A percentile compares a stretch with the other conserved stretches of the same genome.
phyloP scores from a whole-genome alignment of 2,888 invertebrate genomes.

The Drosophila infuscata region DNA sequence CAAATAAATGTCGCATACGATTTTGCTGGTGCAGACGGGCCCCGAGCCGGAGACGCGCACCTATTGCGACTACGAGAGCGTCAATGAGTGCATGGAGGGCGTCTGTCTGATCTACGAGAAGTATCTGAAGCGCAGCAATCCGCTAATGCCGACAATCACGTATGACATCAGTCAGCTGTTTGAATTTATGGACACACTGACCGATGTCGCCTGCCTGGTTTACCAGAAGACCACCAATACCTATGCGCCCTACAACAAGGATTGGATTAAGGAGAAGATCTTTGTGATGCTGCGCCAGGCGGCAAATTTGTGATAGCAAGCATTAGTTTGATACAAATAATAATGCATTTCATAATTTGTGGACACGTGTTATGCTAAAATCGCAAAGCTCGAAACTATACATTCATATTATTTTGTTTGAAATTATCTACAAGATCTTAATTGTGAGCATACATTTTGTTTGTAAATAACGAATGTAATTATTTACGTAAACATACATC shows the following conservation, averaged over 20 bases:
- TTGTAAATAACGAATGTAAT: not conserved
- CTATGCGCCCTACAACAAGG: conserved; percentile 99
- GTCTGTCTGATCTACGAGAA: conserved; percentile 99
- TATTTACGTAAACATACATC: not conserved
- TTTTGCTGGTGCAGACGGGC: conserved; percentile 97
- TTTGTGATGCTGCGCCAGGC: conserved; percentile 91
- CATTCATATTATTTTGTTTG: not conserved
- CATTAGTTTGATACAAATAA: not conserved
- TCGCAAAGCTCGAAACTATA: not conserved
- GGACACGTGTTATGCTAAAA: no score
- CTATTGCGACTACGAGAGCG: conserved; percentile 98
- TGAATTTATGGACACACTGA: conserved; percentile 98
- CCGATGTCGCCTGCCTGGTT: conserved; percentile 97
- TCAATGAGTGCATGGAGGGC: conserved; percentile 99
- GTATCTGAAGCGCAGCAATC: conserved; percentile 97
- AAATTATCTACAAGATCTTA: not conserved
- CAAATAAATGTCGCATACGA: conserved; percentile 93
- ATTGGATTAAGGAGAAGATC: conserved; percentile 99
- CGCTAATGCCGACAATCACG: conserved; percentile 96
- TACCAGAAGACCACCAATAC: conserved; percentile 98
- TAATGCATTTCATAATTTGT: not conserved
- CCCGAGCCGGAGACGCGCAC: conserved; percentile 97
- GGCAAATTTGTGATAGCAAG: not conserved
- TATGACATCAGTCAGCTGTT: conserved; percentile 99
- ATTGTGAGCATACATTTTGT: not conserved